Percentiles rank a stretch among this genome's conserved stretches.
Conservation (phyloP, 2,888 invertebrate genomes). For the Philereme vetulata region DNA sequence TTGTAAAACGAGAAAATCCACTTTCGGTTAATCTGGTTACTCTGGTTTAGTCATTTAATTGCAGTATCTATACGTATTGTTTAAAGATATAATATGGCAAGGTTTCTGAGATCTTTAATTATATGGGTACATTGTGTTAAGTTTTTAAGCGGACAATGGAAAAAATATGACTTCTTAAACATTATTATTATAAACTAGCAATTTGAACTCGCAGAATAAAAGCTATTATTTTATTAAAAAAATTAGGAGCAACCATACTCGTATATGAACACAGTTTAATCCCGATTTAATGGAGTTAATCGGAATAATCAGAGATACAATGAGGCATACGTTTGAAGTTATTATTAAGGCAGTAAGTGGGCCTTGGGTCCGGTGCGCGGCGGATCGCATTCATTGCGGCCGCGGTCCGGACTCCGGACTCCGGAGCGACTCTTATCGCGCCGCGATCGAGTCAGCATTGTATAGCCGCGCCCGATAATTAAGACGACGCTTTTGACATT, state of each 20-base stretch:
- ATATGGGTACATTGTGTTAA: not conserved
- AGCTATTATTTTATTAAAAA: constrained; percentile 29
- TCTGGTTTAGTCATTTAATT: constrained; percentile 62
- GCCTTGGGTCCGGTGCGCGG: constrained; percentile 45
- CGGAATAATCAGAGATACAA: constrained; percentile 79
- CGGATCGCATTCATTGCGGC: constrained; percentile 69
- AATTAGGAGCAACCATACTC: constrained; percentile 46
- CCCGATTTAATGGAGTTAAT: constrained; percentile 75
- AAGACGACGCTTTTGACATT: constrained; percentile 84
- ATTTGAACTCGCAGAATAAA: constrained; percentile 10
- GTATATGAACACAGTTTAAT: constrained; percentile 66
- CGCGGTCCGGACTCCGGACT: constrained; percentile 43
- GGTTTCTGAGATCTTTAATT: constrained; percentile 1
- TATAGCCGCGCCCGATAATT: constrained; percentile 81
- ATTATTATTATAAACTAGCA: constrained; percentile 1
- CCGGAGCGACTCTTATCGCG: constrained; percentile 77
- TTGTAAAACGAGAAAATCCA: constrained; percentile 71
- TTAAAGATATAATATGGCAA: constrained; percentile 38
- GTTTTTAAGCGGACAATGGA: not conserved
- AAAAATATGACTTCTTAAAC: constrained; percentile 13
- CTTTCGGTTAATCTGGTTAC: constrained; percentile 63
- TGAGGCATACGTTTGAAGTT: constrained; percentile 78
- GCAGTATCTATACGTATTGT: constrained; percentile 53
- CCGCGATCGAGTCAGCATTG: constrained; percentile 82
- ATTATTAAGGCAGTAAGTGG: constrained; percentile 76